Conservation (phyloP, 2,113 vertebrate genomes). For the Podocnemis expansa region DNA sequence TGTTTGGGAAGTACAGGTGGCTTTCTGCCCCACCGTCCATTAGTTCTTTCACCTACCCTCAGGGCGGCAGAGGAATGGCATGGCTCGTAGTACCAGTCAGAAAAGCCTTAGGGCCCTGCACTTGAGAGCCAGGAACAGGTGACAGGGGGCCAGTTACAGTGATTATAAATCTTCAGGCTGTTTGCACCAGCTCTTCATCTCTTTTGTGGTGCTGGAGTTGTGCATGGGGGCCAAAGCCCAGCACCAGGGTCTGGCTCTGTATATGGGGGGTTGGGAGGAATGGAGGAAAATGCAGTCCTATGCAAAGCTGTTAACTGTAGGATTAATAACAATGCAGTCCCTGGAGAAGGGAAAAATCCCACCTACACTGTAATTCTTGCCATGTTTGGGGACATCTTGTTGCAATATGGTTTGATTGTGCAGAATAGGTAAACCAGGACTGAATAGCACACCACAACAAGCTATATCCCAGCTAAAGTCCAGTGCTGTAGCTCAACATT, state of each 20-base stretch:
- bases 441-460: neutral
- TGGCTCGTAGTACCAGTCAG: neutral
- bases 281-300: neutral
- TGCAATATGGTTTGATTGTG: neutral
- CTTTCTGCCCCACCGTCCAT: neutral
- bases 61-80: neutral
- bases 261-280: neutral
- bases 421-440: neutral
- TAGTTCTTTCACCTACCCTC: neutral
- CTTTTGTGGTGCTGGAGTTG: neutral
- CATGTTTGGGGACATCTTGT: neutral
- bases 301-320: neutral
- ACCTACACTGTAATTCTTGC: neutral
- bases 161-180: neutral
- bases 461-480: neutral
- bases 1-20: neutral
- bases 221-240: fast-evolving
- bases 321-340: neutral
- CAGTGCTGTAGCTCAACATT: neutral
- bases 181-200: neutral
- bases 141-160: neutral
- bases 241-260: neutral
- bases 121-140: neutral
- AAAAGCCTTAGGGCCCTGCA: neutral
- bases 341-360: neutral